Base-by-base conservation (phyloP, 2,797 vertebrate genomes). In the Fundulus diaphanus region DNA sequence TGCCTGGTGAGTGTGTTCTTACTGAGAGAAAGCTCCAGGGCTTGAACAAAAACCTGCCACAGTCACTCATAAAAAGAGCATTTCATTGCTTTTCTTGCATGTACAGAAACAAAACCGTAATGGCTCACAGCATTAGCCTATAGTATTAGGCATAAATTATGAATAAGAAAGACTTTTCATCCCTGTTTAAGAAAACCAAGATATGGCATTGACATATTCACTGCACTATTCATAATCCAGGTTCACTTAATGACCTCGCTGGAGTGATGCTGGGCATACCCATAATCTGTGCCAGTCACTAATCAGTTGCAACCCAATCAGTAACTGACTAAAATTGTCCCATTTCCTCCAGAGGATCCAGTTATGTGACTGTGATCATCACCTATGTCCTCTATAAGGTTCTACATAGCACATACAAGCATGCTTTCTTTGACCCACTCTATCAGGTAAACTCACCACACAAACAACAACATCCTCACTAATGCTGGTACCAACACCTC, bases 51-150 rank as follows among this genome's bases (percentile, higher is more conserved):
- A 92, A 87, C 83, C 88, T 92, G 89, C 91, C 90, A 91, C 78
- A 90, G 84, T 88, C 86, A 91, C 84, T 92, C 89, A 90, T 85
- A 76, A 93, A 92, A 93, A 92, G 90, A 92, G 88, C 87, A 93
- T 83, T 89, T 89, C 85, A 85, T 82, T 4, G 42, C 79, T 73
- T 52, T 35, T 68, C 49, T 74, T 71, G 78, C 74, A 75, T 56
- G 40, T 65, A 63, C 73, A 79, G 54, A 80, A 49, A 82, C 66
- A 78, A 71, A 44, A 79, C 65, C 61, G 70, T 37, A 77, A 71
- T 79, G 42, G 35, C 51, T 52, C 40, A 29, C 11, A 20, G 37
- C 76, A 61, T 70, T 79, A 70, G 20, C n/a, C n/a, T n/a, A n/a
- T n/a, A n/a, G n/a, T n/a, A n/a, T n/a, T 82, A 71, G 82, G 69